These are phyloP conservation scores for Acronicta alni DNA, from an alignment of 2,888 invertebrate genomes.

Conservation along the genomic window DNA sequence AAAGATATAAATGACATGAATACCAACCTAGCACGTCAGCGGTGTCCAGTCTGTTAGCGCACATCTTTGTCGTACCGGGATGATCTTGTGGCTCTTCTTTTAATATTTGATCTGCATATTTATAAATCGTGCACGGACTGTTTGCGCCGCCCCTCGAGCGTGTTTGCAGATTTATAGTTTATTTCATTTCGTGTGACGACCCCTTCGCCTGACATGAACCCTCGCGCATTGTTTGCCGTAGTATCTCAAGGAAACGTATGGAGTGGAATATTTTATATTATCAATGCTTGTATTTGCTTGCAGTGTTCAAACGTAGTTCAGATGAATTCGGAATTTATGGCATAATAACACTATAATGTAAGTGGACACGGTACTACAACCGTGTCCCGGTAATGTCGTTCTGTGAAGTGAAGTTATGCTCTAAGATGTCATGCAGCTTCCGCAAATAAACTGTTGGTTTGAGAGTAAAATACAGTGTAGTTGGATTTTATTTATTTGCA, in stretches of 20 bases:
- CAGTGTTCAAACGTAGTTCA: constrained; percentile 38
- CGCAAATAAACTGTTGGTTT: constrained; percentile 20
- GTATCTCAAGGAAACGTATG: constrained; percentile 43
- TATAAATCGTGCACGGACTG: constrained; percentile 75
- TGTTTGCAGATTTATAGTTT: constrained; percentile 78
- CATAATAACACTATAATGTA: constrained; percentile 41
- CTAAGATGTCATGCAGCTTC: constrained; percentile 26
- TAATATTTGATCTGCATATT: constrained; percentile 86
- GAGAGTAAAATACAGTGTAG: neutral
- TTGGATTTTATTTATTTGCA: neutral
- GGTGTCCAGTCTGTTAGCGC: constrained; percentile 24
- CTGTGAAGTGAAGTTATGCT: constrained; percentile 20
- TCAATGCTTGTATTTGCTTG: constrained; percentile 34
- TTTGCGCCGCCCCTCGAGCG: constrained; percentile 62
- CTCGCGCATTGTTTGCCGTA: constrained; percentile 45
- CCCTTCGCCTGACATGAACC: constrained; percentile 46
- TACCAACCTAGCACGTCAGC: too few species aligned
- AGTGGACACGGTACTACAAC: constrained; percentile 31
- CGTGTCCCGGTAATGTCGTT: constrained; percentile 16
- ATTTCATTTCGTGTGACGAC: constrained; percentile 67
- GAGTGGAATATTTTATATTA: constrained; percentile 47
- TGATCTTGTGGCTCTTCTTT: constrained; percentile 80
- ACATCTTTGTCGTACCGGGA: constrained; percentile 62
- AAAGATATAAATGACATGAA: too few species aligned
- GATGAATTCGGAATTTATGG: constrained; percentile 49